Percentiles rank a stretch among this genome's conserved stretches.
These are phyloP conservation scores for Dryoscopus gambensis DNA, from an alignment of 2,113 vertebrate genomes.

Conservation along the genomic window DNA sequence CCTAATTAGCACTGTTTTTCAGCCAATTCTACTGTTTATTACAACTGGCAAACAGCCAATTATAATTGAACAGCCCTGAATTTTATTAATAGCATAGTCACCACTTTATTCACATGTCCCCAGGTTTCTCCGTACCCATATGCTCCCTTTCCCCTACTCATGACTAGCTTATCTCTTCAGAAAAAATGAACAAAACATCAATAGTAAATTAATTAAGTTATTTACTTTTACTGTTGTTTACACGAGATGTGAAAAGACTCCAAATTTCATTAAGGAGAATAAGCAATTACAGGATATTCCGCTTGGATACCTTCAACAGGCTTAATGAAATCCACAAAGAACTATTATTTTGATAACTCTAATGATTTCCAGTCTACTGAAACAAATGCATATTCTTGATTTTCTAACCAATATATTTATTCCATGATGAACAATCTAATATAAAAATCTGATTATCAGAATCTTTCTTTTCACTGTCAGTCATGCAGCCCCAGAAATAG, in stretches of 20 bases:
- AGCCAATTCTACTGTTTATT: neutral
- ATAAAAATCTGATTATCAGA: conserved; percentile 26
- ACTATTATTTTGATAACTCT: conserved; percentile 53
- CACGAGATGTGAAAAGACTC: conserved; percentile 10
- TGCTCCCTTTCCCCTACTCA: neutral
- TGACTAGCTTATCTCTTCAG: neutral
- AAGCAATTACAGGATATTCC: conserved; percentile 66
- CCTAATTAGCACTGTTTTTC: neutral
- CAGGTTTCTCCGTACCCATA: neutral
- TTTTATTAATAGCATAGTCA: neutral
- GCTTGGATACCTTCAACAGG: conserved; percentile 45
- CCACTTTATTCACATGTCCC: neutral
- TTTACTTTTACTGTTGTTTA: conserved; percentile 49
- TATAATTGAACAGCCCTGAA: neutral
- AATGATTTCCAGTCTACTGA: conserved; percentile 58
- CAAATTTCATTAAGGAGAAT: conserved; percentile 50
- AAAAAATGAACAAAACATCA: conserved; percentile 42
- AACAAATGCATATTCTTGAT: conserved; percentile 46
- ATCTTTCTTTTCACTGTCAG: neutral
- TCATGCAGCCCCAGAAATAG: conserved; percentile 23
- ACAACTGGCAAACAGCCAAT: neutral
- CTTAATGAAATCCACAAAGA: conserved; percentile 57
- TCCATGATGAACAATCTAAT: conserved; percentile 23
- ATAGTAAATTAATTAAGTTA: conserved; percentile 59
- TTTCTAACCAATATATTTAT: conserved; percentile 53